Evolutionary conservation across 2,797 vertebrate species (phyloP).

Genomic region (Scleropages formosus): DNA sequence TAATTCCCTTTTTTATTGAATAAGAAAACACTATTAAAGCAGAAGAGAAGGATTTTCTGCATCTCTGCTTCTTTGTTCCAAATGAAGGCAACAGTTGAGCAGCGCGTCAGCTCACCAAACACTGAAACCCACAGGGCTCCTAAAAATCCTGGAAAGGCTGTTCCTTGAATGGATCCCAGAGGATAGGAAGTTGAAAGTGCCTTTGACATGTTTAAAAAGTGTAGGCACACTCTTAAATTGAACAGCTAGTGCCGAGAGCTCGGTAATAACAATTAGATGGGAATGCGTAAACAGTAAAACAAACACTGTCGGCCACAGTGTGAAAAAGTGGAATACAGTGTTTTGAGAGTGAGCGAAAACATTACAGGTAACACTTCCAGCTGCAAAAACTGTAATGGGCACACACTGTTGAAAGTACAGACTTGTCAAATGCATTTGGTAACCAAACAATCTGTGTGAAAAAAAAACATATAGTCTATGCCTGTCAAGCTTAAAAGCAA

Average conservation of each 20-base stretch:
- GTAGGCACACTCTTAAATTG: slow-evolving; percentile 15
- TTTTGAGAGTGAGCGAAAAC: too few relatives aligned
- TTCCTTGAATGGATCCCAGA: slow-evolving; percentile 25
- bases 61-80: slow-evolving; percentile 10
- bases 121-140: slow-evolving; percentile 17
- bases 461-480: too few relatives aligned
- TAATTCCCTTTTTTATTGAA: not conserved
- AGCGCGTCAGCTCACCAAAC: slow-evolving; percentile 10
- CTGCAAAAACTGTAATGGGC: too few relatives aligned
- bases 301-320: not conserved
- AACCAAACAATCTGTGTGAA: too few relatives aligned
- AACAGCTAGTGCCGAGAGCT: not conserved
- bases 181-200: slow-evolving; percentile 11
- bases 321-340: not conserved
- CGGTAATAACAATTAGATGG: slow-evolving; percentile 20
- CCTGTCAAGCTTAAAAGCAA: too few relatives aligned
- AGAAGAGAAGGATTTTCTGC: not conserved
- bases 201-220: slow-evolving; percentile 28
- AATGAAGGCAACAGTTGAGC: not conserved
- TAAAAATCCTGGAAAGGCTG: slow-evolving; percentile 22
- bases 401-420: too few relatives aligned
- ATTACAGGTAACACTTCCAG: not conserved
- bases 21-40: slow-evolving; percentile 17
- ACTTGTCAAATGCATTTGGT: too few relatives aligned
- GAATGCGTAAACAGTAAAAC: slow-evolving; percentile 27